phyloP scores from a whole-genome alignment of 2,888 invertebrate species.

The Tricholauxania praeusta region DNA sequence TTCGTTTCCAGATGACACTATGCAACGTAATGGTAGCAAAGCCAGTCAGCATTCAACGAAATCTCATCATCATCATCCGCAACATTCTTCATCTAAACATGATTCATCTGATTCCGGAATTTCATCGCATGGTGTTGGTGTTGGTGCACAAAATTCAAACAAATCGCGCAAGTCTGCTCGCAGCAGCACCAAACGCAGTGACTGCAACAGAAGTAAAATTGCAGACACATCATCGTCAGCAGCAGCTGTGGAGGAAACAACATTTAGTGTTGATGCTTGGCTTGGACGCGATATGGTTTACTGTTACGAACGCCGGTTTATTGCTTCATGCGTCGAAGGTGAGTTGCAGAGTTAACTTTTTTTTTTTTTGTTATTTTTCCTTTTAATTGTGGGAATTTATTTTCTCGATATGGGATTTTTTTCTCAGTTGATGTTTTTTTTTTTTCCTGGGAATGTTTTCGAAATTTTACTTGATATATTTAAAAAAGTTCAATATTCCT shows the following conservation, averaged over 20 bases:
- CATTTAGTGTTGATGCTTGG: slow-evolving; percentile 45
- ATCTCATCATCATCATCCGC: slow-evolving; percentile 36
- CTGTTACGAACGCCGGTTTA: slow-evolving; percentile 53
- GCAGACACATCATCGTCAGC: slow-evolving; percentile 23
- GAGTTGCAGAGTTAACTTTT: slow-evolving; percentile 42
- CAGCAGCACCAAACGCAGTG: slow-evolving; percentile 20
- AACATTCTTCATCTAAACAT: slow-evolving; percentile 39
- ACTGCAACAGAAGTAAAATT: slow-evolving; percentile 21
- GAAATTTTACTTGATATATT: too few species aligned
- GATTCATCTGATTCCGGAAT: slow-evolving; percentile 43
- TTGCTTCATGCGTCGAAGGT: slow-evolving; percentile 62
- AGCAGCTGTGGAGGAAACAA: slow-evolving; percentile 31
- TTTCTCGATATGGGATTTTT: too few species aligned
- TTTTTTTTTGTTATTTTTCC: too few species aligned
- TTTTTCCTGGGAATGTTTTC: background rate
- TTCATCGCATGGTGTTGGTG: slow-evolving; percentile 31
- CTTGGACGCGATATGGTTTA: slow-evolving; percentile 44
- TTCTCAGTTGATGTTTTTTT: too few species aligned
- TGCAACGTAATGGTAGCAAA: slow-evolving; percentile 48
- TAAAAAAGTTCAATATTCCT: too few species aligned
- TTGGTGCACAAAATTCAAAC: slow-evolving; percentile 44
- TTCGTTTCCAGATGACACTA: slow-evolving; percentile 52
- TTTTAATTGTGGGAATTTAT: too few species aligned
- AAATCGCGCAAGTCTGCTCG: slow-evolving; percentile 37
- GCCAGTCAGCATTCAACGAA: slow-evolving; percentile 38